These are phyloP conservation scores for Drosophila atripex DNA, from an alignment of 2,888 invertebrate genomes.

Conservation along the genomic window DNA sequence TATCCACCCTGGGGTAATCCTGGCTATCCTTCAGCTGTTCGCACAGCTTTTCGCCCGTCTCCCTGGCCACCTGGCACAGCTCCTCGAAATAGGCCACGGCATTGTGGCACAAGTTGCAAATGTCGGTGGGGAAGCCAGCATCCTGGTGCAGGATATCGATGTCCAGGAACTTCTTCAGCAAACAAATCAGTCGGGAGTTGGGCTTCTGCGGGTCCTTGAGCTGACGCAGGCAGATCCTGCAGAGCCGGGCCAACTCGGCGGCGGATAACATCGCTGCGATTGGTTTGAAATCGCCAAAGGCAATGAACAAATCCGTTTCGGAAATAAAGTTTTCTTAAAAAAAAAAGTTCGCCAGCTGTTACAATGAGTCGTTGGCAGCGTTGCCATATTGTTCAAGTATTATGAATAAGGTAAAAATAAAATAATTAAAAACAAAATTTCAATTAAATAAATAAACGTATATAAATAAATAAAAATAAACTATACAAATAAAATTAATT, in stretches of 20 bases:
- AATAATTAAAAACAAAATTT: background rate
- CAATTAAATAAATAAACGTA: background rate
- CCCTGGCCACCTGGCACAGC: constrained; percentile 65
- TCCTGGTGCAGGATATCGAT: constrained; percentile 63
- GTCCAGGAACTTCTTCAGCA: constrained; percentile 67
- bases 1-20: constrained; percentile 16
- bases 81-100: constrained; percentile 71
- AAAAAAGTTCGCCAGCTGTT: background rate
- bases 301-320: constrained; percentile 27
- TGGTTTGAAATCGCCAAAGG: constrained; percentile 29
- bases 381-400: background rate
- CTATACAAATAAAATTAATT: background rate
- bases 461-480: background rate
- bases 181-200: constrained; percentile 59
- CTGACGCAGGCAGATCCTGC: constrained; percentile 73
- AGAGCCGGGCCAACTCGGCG: constrained; percentile 70
- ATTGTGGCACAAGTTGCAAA: constrained; percentile 73
- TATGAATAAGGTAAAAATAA: background rate
- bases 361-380: background rate
- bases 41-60: constrained; percentile 57
- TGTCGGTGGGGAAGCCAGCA: constrained; percentile 62
- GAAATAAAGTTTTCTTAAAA: background rate
- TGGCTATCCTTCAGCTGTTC: constrained; percentile 18
- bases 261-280: constrained; percentile 48
- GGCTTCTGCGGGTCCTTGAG: constrained; percentile 53